Evolutionary conservation across 2,113 vertebrate genomes (phyloP), one percentile per base, ranked within the genome.

Genomic region (Pampusana beccarii): DNA sequence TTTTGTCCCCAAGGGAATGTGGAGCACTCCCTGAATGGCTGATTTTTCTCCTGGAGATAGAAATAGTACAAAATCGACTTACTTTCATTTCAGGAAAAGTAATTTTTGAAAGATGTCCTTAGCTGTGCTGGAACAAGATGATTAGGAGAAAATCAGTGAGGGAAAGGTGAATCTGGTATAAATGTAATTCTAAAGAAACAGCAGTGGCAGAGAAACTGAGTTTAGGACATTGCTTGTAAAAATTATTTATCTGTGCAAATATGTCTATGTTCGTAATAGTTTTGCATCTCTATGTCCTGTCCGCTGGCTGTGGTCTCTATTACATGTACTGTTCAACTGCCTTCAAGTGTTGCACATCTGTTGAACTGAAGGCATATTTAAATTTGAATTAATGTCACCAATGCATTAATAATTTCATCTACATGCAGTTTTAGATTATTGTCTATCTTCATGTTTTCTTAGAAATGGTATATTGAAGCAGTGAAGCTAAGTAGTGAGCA

Each of bases 1-100:
- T 75, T 51, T 61, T 23, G 6, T 65, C 23, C 36, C 21, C 31
- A 17, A 72, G 40, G 20, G 38, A 72, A 23, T 29, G 19, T 69
- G 31, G 25, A 62, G 5, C 2, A 1, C 14, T 56, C 8, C 40
- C 11, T 36, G 50, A 20, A 33, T 6, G 40, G 10, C 40, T 86
- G 21, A 10, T 84, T 86, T 82, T 78, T 60, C 29, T 87, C 10
- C 16, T 54, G 21, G 34, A 79, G 65, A 56, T 28, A 95, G 81
- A 95, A 94, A 93, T 90, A 29, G 44, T 71, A 3, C 71, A 69
- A 82, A 80, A 89, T 85, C 82, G n/a, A 29, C 57, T 70, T 78
- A 46, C 46, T 92, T 95, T 90, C 33, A 33, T 79, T 66, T 71
- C 54, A 61, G 65, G 64, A 74, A 50, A 57, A 48, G 36, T 17